Evolutionary conservation across 2,113 vertebrate genomes (phyloP), one percentile per base, ranked within the genome.

Genomic region (Lepisosteus osseus): DNA sequence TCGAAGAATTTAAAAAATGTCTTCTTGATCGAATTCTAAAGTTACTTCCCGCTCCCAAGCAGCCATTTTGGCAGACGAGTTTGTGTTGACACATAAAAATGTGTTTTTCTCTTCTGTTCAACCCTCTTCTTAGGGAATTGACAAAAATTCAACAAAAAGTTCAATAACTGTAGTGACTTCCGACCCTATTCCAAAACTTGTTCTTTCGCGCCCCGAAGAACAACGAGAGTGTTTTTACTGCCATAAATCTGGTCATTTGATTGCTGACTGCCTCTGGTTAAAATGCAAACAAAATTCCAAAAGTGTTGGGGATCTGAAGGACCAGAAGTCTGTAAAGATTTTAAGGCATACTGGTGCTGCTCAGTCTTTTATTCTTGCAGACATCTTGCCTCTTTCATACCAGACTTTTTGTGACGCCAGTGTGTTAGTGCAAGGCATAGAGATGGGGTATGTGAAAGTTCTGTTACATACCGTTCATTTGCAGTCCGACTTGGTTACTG

Each of bases 351-450:
- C 29, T 29, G 29, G 29, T 29, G 29, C 29, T 47, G 14, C 13
- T 67, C n/a, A 71, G 57, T 71, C 69, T 2, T 47, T 71, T 12
- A 65, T 71, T 7, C 17, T 71, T 1, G 6, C 59, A 47, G 40
- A 65, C 41, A 29, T 65, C 7, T 42, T 63, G n/a, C 59, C 59
- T 3, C 15, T 62, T 6, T 63, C 59, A 40, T 9, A 45, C 6
- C 2, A 54, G 6, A 15, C 59, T 1, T 62, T 43, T n/a, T 71
- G 59, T 47, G 44, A 13, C 7, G 51, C 57, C 11, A 71, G 42
- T 63, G 43, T 65, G 47, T 51, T 51, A 9, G 5, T 51, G 47
- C 47, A 51, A 51, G 47, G 47, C 9, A 51, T 51, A 6, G 47
- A 51, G 47, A 51, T 51, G 47, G 47, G 47, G 9, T 51, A 51